Conservation (phyloP, 2,888 invertebrate genomes). For the Orthosia gracilis region DNA sequence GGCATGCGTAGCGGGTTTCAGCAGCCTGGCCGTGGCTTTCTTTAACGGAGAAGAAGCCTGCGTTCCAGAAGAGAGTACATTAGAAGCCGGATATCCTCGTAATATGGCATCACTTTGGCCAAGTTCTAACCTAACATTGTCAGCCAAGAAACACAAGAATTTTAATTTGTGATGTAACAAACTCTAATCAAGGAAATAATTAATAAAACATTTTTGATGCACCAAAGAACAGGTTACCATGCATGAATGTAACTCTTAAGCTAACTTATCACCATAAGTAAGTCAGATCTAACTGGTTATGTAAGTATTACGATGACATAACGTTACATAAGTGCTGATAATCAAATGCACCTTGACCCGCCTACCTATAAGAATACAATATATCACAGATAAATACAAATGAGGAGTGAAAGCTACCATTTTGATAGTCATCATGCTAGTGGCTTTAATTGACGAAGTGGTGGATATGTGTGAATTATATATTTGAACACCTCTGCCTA, state of each 20-base stretch:
- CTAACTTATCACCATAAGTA: slow-evolving; percentile 30
- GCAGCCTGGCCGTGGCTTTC: too few relatives aligned
- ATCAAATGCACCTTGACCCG: slow-evolving; percentile 62
- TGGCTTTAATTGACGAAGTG: background rate
- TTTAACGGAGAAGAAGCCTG: too few relatives aligned
- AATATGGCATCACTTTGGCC: too few relatives aligned
- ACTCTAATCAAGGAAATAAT: background rate
- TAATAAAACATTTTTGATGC: slow-evolving; percentile 28
- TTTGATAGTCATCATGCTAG: background rate
- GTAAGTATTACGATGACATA: slow-evolving; percentile 53
- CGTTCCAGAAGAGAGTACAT: too few relatives aligned
- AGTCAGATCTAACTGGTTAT: slow-evolving; percentile 54
- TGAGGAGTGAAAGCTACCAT: slow-evolving; percentile 45
- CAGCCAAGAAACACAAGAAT: background rate
- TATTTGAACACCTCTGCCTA: background rate
- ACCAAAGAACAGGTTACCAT: slow-evolving; percentile 11
- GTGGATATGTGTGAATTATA: background rate
- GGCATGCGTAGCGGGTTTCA: too few relatives aligned
- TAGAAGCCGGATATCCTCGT: too few relatives aligned
- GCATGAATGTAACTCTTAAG: slow-evolving; percentile 6
- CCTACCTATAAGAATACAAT: slow-evolving; percentile 41
- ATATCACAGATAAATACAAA: slow-evolving; percentile 37
- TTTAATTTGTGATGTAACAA: slow-evolving; percentile 13
- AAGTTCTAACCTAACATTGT: background rate
- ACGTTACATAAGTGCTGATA: slow-evolving; percentile 60